A percentile compares a stretch with the other conserved stretches of the same genome.
Evolutionary conservation across 1,140 invertebrate species (phyloP).

Genomic region (Zaprionus camerounensis): DNA sequence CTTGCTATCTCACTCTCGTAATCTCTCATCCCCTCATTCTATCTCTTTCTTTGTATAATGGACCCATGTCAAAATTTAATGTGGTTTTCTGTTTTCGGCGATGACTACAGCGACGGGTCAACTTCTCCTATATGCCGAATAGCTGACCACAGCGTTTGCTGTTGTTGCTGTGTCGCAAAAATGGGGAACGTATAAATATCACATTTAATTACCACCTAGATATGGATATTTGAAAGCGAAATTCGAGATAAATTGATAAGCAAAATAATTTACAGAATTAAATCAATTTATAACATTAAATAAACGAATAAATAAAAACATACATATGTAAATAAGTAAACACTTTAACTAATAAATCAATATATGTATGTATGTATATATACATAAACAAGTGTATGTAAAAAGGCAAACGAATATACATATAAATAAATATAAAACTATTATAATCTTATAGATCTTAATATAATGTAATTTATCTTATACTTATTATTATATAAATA

Average conservation of each 20-base stretch:
- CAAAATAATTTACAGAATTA: neutral
- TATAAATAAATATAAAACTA: no score
- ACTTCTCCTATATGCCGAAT: constrained; percentile 44
- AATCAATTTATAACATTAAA: neutral
- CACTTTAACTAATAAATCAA: no score
- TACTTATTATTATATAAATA: no score
- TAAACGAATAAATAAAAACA: neutral
- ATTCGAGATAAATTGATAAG: neutral
- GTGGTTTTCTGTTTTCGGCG: constrained; percentile 41
- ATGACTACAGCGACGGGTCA: constrained; percentile 38
- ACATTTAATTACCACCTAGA: constrained; percentile 38
- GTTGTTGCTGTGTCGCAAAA: constrained; percentile 25
- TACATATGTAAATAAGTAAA: neutral
- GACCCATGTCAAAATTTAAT: constrained; percentile 79
- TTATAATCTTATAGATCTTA: no score
- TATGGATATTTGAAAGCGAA: neutral
- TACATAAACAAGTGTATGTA: no score
- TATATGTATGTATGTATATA: neutral
- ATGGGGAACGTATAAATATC: constrained; percentile 11
- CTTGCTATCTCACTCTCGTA: neutral
- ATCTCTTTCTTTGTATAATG: constrained; percentile 42
- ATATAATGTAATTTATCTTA: no score
- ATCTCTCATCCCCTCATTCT: neutral
- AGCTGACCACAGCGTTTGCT: constrained; percentile 46
- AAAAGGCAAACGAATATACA: no score